phyloP scores from a whole-genome alignment of 2,113 vertebrate genomes.

The Callipepla californica region DNA sequence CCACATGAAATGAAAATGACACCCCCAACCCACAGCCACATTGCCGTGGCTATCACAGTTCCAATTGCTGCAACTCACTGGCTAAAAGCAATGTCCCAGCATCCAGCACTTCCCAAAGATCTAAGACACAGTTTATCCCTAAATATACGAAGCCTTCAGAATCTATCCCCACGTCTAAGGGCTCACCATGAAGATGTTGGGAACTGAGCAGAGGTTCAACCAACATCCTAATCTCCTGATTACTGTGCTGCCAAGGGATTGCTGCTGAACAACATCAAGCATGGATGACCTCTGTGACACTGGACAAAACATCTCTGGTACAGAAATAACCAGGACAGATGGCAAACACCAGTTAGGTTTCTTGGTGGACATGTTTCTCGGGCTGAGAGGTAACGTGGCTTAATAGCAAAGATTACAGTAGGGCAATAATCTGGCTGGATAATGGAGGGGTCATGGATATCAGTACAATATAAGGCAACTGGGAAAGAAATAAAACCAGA shows the following conservation, averaged over 20 bases:
- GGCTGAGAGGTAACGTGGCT: not conserved
- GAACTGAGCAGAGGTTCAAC: not conserved
- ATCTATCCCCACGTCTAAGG: not conserved
- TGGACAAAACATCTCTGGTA: not conserved
- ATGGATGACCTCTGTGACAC: not conserved
- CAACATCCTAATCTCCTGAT: not conserved
- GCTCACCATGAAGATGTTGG: not conserved
- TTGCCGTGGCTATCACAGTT: not conserved
- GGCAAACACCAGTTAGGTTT: not conserved
- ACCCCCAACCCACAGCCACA: rapidly evolving
- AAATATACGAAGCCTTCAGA: not conserved
- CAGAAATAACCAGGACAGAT: rapidly evolving
- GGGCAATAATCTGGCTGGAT: not conserved
- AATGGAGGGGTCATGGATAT: not conserved
- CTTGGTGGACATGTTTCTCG: not conserved
- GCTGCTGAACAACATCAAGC: not conserved
- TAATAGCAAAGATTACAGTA: not conserved
- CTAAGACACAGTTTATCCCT: not conserved
- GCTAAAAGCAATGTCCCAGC: not conserved
- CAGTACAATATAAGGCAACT: rapidly evolving
- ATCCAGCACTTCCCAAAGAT: not conserved
- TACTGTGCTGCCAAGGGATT: not conserved
- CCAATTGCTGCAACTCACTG: not conserved
- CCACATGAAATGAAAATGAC: not conserved
- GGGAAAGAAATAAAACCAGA: conserved; percentile 2